Conservation (phyloP, 2,888 invertebrate genomes). For the Copidosoma aretas region DNA sequence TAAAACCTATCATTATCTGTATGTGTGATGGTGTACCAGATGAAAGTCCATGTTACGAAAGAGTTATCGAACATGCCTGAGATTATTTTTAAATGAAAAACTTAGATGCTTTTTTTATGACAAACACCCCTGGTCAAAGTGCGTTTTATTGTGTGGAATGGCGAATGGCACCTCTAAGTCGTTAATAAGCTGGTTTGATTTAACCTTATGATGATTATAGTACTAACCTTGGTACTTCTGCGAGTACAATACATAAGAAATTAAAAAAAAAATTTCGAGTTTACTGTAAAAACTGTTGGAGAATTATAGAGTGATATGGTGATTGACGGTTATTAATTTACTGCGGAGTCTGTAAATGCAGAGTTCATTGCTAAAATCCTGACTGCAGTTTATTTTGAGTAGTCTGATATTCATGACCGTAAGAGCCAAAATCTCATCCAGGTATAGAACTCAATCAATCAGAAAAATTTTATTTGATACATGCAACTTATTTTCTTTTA, state of each 20-base stretch:
- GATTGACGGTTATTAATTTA: conserved; percentile 48
- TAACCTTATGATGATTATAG: neutral
- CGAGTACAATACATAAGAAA: conserved; percentile 46
- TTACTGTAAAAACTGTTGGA: conserved; percentile 52
- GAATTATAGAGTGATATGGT: conserved; percentile 51
- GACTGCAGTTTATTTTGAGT: neutral
- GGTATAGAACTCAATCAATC: neutral
- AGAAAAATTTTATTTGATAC: too few species aligned
- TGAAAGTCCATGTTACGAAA: neutral
- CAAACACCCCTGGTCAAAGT: neutral
- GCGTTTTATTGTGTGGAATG: neutral
- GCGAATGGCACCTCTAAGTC: neutral
- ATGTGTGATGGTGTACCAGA: neutral
- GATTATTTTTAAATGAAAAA: neutral
- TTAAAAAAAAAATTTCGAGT: conserved; percentile 54
- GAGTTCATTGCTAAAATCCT: neutral
- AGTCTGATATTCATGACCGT: neutral
- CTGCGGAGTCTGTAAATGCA: neutral
- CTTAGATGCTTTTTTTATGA: conserved; percentile 2
- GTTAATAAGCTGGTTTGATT: neutral
- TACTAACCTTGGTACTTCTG: conserved; percentile 38
- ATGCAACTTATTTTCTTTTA: too few species aligned
- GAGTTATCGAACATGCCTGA: neutral
- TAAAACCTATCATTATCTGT: neutral
- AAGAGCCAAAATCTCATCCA: conserved; percentile 8